Conservation (phyloP, 1,140 invertebrate species). For the Phthorimaea operculella region DNA sequence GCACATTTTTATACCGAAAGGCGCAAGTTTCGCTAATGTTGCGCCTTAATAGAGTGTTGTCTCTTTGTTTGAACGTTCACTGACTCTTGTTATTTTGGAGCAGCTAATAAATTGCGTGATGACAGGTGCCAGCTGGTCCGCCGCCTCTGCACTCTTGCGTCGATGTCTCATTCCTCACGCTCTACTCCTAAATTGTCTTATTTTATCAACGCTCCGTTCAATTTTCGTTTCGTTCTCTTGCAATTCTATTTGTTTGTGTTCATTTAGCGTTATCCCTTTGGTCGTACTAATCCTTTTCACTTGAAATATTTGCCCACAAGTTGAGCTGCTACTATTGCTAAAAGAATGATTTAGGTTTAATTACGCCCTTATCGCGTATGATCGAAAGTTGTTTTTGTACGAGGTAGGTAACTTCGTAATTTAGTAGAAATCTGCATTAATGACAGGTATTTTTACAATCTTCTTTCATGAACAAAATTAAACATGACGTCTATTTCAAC, state of each 20-base stretch:
- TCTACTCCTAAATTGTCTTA: constrained; percentile 63
- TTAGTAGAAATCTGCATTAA: no score
- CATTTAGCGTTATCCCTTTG: constrained; percentile 35
- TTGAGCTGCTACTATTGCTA: not conserved
- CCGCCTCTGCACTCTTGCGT: constrained; percentile 66
- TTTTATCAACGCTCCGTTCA: constrained; percentile 64
- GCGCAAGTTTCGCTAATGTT: constrained; percentile 41
- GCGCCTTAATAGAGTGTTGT: constrained; percentile 58
- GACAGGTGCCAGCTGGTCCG: constrained; percentile 65
- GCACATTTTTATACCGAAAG: no score
- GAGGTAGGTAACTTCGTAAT: no score
- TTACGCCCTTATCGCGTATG: no score
- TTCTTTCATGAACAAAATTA: no score
- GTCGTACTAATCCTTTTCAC: constrained; percentile 30
- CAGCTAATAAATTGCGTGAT: constrained; percentile 66
- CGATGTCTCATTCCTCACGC: constrained; percentile 65
- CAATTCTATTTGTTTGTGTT: constrained; percentile 51
- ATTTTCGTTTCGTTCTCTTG: constrained; percentile 58
- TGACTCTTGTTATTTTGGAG: constrained; percentile 62
- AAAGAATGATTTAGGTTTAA: no score
- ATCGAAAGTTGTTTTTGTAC: no score
- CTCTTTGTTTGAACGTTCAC: constrained; percentile 60
- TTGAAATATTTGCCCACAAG: not conserved
- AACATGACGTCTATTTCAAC: no score
- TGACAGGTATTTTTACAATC: no score